Base-by-base conservation (phyloP, 2,113 vertebrate species). In the Aleadryas rufinucha region DNA sequence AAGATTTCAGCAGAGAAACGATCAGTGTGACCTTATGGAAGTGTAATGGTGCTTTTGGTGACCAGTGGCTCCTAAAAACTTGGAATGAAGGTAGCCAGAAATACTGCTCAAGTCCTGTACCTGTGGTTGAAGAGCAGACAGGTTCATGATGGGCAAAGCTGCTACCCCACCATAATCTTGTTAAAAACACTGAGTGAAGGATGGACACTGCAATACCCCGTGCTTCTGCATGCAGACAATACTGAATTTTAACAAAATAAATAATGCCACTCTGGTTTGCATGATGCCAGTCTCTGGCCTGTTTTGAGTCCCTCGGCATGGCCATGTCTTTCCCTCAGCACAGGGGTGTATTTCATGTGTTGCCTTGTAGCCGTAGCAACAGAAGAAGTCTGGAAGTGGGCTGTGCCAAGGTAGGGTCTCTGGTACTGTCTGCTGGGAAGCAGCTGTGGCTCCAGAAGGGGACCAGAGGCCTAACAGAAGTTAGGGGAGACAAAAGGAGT, bases 161-260 rank as follows among this genome's bases (percentile, higher is more conserved):
- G 31, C n/a, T 80, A 13, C 26, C 7, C 31, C 10, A 35, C 35
- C 0, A 0, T 11, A 44, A 47, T 31, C 47, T 71, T 6, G 6
- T 44, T 28, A 16, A 49, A 79, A 80, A 33, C 30, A 35, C 12
- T 0, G 0, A 45, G 5, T n/a, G n/a, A 41, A 45, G 26, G 35
- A 26, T 2, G 1, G 23, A 23, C 1, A 2, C 45, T 37, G 10
- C 11, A 20, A 31, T 22, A 13, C 3, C 2, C 27, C 16, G 13
- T 35, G 61, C 65, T 84, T 86, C 35, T 90, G 33, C 18, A 8
- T 12, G 10, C 18, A 54, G 30, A 7, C 4, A 11, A 11, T 63
- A 37, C 27, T 28, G 14, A 80, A 41, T 23, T 47, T 13, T 61
- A 65, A 61, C 28, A 80, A 60, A 92, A 66, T 28, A 18, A 41